A percentile compares a stretch with the other conserved stretches of the same genome.
Conservation (phyloP, 2,888 invertebrate genomes). For the Steromphala cineraria region DNA sequence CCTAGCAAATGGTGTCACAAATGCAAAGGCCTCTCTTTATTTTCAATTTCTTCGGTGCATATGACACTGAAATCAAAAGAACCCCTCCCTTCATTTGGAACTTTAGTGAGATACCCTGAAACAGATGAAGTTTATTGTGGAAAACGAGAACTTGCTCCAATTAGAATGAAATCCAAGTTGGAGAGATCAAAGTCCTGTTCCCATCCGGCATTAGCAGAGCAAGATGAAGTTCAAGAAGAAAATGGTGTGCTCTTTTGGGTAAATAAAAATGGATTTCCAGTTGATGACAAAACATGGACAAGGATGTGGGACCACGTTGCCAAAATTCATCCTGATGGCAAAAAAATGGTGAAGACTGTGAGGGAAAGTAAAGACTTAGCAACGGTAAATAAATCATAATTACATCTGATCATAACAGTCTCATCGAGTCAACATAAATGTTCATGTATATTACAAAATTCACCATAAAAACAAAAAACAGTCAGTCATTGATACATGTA, state of each 20-base stretch:
- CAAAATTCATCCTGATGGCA: slow-evolving; percentile 69
- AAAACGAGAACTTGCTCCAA: neutral
- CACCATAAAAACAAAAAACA: too few relatives aligned
- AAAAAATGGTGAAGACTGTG: slow-evolving; percentile 29
- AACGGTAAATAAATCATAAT: neutral
- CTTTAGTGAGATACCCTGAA: slow-evolving; percentile 37
- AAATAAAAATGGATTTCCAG: slow-evolving; percentile 73
- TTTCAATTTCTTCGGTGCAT: neutral
- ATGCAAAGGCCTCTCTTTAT: too few relatives aligned
- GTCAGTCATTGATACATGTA: too few relatives aligned
- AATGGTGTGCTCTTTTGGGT: slow-evolving; percentile 73
- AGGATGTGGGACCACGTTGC: slow-evolving; percentile 74
- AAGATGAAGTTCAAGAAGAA: slow-evolving; percentile 63
- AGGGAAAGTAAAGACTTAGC: neutral
- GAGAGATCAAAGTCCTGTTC: neutral
- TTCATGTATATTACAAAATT: too few relatives aligned
- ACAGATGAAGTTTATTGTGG: slow-evolving; percentile 21
- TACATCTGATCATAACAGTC: too few relatives aligned
- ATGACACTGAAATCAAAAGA: neutral
- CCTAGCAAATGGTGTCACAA: too few relatives aligned
- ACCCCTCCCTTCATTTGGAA: slow-evolving; percentile 32
- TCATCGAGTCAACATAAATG: too few relatives aligned
- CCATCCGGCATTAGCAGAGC: slow-evolving; percentile 28
- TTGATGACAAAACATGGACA: slow-evolving; percentile 72
- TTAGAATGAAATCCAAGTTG: neutral